These are phyloP conservation scores for Pemphigus obesinymphae DNA, from an alignment of 1,140 invertebrate species.

Conservation along the genomic window DNA sequence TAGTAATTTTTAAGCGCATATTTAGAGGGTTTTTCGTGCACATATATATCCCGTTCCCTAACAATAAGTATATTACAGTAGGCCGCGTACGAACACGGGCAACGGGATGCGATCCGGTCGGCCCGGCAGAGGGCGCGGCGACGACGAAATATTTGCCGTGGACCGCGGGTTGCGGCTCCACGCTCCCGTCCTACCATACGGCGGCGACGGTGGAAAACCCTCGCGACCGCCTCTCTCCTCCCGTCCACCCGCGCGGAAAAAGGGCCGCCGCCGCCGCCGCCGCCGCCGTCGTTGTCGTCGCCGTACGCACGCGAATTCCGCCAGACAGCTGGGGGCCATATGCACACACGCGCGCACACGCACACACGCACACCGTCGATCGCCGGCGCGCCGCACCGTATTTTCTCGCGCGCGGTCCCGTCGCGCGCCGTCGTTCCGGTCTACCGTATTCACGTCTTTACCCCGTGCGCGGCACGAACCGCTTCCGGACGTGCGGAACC, in stretches of 20 bases:
- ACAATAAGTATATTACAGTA: too few relatives aligned
- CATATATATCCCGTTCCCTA: background rate
- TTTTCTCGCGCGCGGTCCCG: background rate
- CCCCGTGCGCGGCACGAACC: background rate
- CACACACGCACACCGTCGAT: background rate
- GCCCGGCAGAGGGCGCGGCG: background rate
- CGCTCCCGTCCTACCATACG: too few relatives aligned
- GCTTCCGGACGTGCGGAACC: background rate
- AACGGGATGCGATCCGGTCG: background rate
- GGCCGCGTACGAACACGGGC: too few relatives aligned
- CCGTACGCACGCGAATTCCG: background rate
- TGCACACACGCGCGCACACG: background rate
- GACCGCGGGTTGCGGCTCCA: too few relatives aligned
- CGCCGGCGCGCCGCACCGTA: background rate
- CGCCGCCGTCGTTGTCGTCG: too few relatives aligned
- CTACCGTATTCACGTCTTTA: background rate
- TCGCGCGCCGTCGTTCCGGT: background rate
- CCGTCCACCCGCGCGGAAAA: too few relatives aligned
- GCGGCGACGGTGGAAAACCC: too few relatives aligned
- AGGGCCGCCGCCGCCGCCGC: too few relatives aligned
- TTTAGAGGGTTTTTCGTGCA: too few relatives aligned
- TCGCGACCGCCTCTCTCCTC: too few relatives aligned
- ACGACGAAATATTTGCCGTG: background rate
- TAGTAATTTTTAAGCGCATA: too few relatives aligned
- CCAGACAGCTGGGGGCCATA: slow-evolving; percentile 34